Conservation (phyloP, 2,113 vertebrate species). For the Albula goreensis region DNA sequence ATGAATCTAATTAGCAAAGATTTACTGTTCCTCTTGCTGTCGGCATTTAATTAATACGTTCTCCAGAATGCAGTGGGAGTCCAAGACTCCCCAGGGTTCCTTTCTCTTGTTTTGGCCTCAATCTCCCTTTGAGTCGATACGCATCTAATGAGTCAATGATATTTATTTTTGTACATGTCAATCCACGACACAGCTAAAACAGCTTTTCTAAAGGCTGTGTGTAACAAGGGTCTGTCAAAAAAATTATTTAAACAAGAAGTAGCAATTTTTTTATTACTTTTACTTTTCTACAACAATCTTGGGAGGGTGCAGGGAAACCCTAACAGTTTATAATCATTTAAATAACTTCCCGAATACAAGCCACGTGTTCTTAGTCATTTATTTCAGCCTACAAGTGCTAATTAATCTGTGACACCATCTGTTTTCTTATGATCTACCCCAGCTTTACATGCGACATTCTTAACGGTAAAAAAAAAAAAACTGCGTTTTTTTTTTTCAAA, state of each 20-base stretch:
- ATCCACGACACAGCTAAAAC: background rate
- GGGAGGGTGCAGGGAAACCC: background rate
- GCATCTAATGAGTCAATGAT: background rate
- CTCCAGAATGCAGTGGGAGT: constrained; percentile 28
- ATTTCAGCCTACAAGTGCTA: background rate
- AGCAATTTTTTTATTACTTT: no score
- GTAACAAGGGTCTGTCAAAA: background rate
- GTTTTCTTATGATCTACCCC: background rate
- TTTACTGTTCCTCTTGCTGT: constrained; percentile 37
- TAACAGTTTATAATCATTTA: no score
- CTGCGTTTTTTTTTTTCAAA: constrained; percentile 26
- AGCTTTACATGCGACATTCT: no score
- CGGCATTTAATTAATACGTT: constrained; percentile 43
- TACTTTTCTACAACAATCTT: no score
- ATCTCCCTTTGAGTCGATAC: background rate
- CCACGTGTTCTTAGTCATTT: background rate
- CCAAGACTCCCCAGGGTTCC: constrained; percentile 33
- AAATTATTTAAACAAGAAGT: background rate
- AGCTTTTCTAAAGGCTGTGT: background rate
- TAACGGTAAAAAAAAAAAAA: background rate
- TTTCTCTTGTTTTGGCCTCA: constrained; percentile 13
- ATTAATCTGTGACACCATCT: background rate
- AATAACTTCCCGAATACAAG: no score
- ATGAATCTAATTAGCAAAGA: constrained; percentile 38
- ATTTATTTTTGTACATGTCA: constrained; percentile 19